Base-by-base conservation (phyloP, 1,140 invertebrate species). In the Bombus polaris region DNA sequence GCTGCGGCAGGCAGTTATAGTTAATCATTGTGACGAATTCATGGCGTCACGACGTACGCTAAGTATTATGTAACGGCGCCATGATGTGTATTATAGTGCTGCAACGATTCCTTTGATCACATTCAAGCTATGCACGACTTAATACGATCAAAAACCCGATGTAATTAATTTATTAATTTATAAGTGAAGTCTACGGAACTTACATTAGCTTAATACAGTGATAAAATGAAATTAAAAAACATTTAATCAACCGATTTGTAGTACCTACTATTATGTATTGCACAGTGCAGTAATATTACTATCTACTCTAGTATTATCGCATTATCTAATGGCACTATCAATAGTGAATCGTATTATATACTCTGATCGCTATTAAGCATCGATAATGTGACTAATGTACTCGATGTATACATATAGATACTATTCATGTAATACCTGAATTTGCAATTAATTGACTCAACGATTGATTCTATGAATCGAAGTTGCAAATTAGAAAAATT, bases 1-100 rank as follows among this genome's bases (percentile, higher is more conserved):
- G 59, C 28, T 1, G 32, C 13, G 2, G 10, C 15, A 12, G 37
- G 3, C 32, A 18, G 10, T 1, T 59, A 42, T 47, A 25, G 37
- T 71, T 57, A 44, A 78, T 71, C n/a, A n/a, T 10, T 5, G 57
- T 83, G 65, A 70, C 47, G 44, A 78, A 83, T 77, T 66, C 35
- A 39, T 47, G 35, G 9, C 9, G 47, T 78, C 35, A 22, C 28
- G 9, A 35, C 25, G 32, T 70, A 28, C 35, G 3, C 4, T 8
- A 8, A 6, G 3, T 39, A 70, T 83, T 84, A 84, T 9, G 15
- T 37, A 84, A 84, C 5, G 1, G 9, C 2, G 6, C 22, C 2
- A 22, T 13, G 32, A 32, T 22, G 0, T 28, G 25, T 18, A 44
- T 18, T n/a, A 13, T 42, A 25, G 35, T 13, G 35, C 6, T 13